phyloP scores from a whole-genome alignment of 1,140 invertebrate genomes.

The Drosophila orosa region DNA sequence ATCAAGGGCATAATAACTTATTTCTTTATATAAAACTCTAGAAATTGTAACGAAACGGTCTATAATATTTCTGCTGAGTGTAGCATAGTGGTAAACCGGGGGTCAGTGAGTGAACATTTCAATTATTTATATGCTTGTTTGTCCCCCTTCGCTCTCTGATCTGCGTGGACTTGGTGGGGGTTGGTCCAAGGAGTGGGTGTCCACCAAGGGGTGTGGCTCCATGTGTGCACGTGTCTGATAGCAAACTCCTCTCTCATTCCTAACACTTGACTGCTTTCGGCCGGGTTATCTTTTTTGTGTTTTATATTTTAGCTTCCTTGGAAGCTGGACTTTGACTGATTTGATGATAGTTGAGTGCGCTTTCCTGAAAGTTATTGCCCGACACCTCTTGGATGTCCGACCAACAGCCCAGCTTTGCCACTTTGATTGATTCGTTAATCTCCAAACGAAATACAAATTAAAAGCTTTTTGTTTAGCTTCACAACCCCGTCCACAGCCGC shows the following conservation, averaged over 20 bases:
- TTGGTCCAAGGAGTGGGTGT: neutral
- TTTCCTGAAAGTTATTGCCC: conserved; percentile 41
- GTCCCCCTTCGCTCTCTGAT: conserved; percentile 37
- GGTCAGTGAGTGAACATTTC: conserved; percentile 68
- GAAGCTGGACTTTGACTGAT: conserved; percentile 68
- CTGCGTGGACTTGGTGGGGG: neutral
- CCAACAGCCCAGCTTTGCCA: conserved; percentile 2
- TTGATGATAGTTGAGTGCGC: conserved; percentile 68
- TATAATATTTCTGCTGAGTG: neutral
- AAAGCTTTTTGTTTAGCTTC: conserved; percentile 47
- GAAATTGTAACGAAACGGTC: neutral
- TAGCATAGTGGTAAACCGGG: neutral
- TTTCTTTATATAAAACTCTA: neutral
- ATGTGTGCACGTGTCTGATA: conserved; percentile 70
- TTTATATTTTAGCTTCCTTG: conserved; percentile 7
- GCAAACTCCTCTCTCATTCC: conserved; percentile 7
- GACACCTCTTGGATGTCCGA: conserved; percentile 44
- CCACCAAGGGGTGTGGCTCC: neutral
- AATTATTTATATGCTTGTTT: conserved; percentile 82
- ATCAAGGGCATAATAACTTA: too few relatives aligned
- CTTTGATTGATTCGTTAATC: conserved; percentile 74
- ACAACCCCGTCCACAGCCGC: neutral
- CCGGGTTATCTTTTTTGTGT: conserved; percentile 64
- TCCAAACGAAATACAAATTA: conserved; percentile 53
- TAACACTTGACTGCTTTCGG: conserved; percentile 70